Base-by-base conservation (phyloP, 2,888 invertebrate genomes). In the Xanthorhoe spadicearia region DNA sequence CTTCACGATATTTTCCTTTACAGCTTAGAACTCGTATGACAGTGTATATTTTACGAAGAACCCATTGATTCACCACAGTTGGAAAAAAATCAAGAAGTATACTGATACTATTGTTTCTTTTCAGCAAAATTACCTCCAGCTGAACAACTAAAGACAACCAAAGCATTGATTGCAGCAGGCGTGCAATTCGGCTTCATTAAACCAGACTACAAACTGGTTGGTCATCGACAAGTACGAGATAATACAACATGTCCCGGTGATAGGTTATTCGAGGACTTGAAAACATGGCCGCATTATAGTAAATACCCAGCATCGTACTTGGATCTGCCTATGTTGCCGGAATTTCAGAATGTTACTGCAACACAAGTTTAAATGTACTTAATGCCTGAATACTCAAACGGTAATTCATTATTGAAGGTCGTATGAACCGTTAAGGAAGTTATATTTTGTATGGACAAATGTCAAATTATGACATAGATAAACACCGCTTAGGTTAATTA, bases 181-280 rank as follows among this genome's bases (percentile, higher is more conserved):
- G 92, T 96, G 0, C 81, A 89, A 8, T 84, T 92, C n/a, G 95
- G 95, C 0, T 94, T 92, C 80, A 94, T 96, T 19, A 83, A 87
- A 18, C 79, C 89, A 0, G 87, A 79, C 52, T 76, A 75, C 68
- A 74, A 73, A 17, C 63, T 77, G 1, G 71, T 79, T 0, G 80
- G 78, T 0, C 80, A 80, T 52, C 73, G 85, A 9, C 89, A 90
- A 75, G 85, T 88, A 1, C 74, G 85, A 17, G 73, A 74, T n/a
- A n/a, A n/a, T 0, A 96, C 96, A 0, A 94, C 94, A 64, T 96
- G 96, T 74, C 96, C 96, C 0, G 96, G 96, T 0, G 90, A 94
- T 4, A 84, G 92, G 0, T 84, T 96, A 2, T 95, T 92, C 74
- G 77, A 93, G 0, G 94, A 95, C 77, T 94, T 96, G 32, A 85